Evolutionary conservation across 2,888 invertebrate species (phyloP).

Genomic region (Terebella lapidaria): DNA sequence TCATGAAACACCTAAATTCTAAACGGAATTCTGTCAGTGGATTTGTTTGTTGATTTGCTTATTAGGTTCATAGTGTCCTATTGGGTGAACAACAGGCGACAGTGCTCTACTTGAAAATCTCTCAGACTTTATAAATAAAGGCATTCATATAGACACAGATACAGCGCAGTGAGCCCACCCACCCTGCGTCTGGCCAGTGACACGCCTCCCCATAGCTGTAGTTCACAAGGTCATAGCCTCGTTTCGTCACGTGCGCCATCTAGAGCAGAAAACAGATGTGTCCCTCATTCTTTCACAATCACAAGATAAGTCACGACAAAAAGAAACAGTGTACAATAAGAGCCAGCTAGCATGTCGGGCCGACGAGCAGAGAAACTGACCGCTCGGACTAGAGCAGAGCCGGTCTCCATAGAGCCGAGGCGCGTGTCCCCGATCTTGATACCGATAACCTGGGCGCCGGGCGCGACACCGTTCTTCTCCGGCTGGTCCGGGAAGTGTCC

Average conservation of each 20-base stretch:
- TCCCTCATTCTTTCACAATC: not conserved
- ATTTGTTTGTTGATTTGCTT: no score
- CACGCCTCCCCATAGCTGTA: conserved; percentile 98
- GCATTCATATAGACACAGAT: no score
- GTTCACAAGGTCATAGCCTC: conserved; percentile 77
- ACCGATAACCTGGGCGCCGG: conserved; percentile 90
- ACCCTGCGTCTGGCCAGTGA: conserved; percentile 87
- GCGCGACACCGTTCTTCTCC: conserved; percentile 89
- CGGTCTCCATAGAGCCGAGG: conserved; percentile 93
- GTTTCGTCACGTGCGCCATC: conserved; percentile 56
- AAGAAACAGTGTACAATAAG: not conserved
- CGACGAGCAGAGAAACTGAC: conserved; percentile 60
- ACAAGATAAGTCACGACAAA: conserved; percentile 1
- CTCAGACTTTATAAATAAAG: no score
- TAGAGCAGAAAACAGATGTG: conserved; percentile 30
- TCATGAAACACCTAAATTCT: no score
- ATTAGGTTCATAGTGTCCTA: not conserved
- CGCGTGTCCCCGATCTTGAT: conserved; percentile 88
- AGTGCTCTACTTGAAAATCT: no score
- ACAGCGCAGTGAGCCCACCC: no score
- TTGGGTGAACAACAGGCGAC: no score
- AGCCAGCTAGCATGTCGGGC: no score
- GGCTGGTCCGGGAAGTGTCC: conserved; percentile 81
- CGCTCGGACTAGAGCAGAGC: conserved; percentile 83
- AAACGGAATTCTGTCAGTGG: no score